Conservation (phyloP, 2,888 invertebrate species). For the Arctia plantaginis region DNA sequence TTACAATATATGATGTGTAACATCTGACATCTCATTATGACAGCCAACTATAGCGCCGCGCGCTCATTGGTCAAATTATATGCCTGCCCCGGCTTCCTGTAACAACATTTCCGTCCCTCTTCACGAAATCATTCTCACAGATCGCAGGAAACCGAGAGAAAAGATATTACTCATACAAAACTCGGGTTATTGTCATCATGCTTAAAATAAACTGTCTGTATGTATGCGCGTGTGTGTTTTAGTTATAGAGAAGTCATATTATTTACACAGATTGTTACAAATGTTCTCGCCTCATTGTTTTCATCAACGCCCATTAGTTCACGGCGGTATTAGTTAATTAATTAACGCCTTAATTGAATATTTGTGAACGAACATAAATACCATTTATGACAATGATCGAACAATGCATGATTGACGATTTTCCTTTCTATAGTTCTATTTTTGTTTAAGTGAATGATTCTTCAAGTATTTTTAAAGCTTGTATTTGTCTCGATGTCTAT, state of each 20-base stretch:
- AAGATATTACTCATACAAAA: not conserved
- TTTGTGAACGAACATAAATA: not conserved
- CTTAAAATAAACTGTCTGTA: not conserved
- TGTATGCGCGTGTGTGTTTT: not conserved
- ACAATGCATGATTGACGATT: not conserved
- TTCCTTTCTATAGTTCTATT: not conserved
- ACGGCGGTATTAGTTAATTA: not conserved
- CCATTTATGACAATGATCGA: not conserved
- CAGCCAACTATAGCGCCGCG: no score
- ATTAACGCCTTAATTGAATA: not conserved
- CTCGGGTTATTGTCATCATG: not conserved
- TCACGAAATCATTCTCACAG: no score
- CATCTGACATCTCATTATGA: no score
- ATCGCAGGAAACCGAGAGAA: not conserved
- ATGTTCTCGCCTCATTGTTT: slow-evolving; percentile 1
- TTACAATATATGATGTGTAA: no score
- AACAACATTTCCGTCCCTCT: no score
- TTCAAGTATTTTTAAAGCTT: not conserved
- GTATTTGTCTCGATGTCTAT: not conserved
- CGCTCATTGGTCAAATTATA: no score
- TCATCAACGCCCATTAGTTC: not conserved
- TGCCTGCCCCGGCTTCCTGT: no score
- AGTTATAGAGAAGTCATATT: not conserved
- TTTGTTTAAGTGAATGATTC: not conserved
- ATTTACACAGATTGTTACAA: not conserved